Base-by-base conservation (phyloP, 64 coral and sea anemone species). In the Trachythela sp. region DNA sequence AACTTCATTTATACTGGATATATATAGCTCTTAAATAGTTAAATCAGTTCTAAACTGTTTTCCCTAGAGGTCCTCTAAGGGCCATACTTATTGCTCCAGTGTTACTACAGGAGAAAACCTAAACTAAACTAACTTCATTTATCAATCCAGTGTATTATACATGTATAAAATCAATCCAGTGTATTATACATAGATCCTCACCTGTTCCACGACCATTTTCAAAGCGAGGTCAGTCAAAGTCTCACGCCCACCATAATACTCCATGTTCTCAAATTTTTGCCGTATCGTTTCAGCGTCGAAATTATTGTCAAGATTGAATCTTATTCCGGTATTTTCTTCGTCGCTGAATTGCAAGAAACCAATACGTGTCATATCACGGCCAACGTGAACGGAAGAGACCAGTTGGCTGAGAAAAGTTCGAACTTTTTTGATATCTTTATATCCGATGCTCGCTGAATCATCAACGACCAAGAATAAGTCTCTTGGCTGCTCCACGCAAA, bases 301-400 rank as follows among this genome's bases (percentile, higher is more conserved):
- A 35, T 35, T 37, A 30, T 37, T 37, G 30, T 80, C 75, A 7
- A 80, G 37, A 17, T 39, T 39, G 33, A 80, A 80, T 15, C 31
- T 39, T 30, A 80, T 80, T 22, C 7, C 15, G 4, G 33, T 68
- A 22, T n/a, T 22, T 68, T 31, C 20, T 80, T 36, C 75, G 15
- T 80, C 75, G 17, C 75, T 80, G 75, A 80, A 80, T 80, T 80
- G 75, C 37, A 80, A 80, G 33, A 80, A 37, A 34, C 75, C 75
- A 35, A 80, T 30, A 9, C 37, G 75, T 34, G 75, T 80, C 75
- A 80, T 80, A 39, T 80, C 37, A 9, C 37, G 31, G 75, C 37
- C 10, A 8, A 80, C 37, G 33, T 80, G 75, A 35, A 80, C 75
- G 20, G 26, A 34, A 17, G 26, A 30, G 0, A 80, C 15, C 3